Percentiles rank a stretch among this genome's conserved stretches.
Evolutionary conservation across 2,888 invertebrate species (phyloP).

Genomic region (Myathropa florea): DNA sequence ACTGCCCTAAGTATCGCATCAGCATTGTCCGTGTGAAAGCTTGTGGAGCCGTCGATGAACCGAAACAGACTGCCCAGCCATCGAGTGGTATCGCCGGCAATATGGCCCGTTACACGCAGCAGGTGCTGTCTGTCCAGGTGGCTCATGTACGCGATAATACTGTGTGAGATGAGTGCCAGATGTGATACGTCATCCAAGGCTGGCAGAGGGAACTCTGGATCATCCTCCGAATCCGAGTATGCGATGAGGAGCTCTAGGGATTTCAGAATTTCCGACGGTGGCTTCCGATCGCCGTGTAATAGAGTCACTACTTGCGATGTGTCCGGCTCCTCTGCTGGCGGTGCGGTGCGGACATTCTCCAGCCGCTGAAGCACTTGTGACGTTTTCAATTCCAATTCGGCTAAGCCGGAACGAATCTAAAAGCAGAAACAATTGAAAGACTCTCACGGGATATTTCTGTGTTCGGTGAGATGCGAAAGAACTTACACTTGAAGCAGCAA

Average conservation of each 20-base stretch:
- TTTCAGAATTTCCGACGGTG: slow-evolving; percentile 81
- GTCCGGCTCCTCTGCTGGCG: slow-evolving; percentile 66
- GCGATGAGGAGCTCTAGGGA: slow-evolving; percentile 85
- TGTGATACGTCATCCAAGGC: slow-evolving; percentile 84
- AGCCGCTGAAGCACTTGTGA: slow-evolving; percentile 87
- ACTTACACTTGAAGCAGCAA: slow-evolving; percentile 80
- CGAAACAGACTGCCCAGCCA: slow-evolving; percentile 95
- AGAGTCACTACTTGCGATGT: slow-evolving; percentile 70
- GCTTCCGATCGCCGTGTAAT: slow-evolving; percentile 82
- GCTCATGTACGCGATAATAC: slow-evolving; percentile 92
- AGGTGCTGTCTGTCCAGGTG: slow-evolving; percentile 90
- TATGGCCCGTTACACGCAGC: slow-evolving; percentile 89
- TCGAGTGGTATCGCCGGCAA: slow-evolving; percentile 91
- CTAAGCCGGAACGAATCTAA: slow-evolving; percentile 85
- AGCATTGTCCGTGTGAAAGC: slow-evolving; percentile 92
- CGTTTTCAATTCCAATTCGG: slow-evolving; percentile 87
- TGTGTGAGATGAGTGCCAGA: slow-evolving; percentile 90
- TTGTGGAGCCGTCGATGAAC: slow-evolving; percentile 90
- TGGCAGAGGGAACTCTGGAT: slow-evolving; percentile 83
- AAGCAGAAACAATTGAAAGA: not conserved
- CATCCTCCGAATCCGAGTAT: slow-evolving; percentile 84
- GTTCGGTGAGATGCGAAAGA: not conserved
- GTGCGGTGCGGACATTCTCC: slow-evolving; percentile 82
- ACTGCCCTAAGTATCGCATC: slow-evolving; percentile 90
- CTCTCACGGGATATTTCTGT: not conserved